Base-by-base conservation (phyloP, 2,888 invertebrate genomes). In the Aleiodes testaceus region DNA sequence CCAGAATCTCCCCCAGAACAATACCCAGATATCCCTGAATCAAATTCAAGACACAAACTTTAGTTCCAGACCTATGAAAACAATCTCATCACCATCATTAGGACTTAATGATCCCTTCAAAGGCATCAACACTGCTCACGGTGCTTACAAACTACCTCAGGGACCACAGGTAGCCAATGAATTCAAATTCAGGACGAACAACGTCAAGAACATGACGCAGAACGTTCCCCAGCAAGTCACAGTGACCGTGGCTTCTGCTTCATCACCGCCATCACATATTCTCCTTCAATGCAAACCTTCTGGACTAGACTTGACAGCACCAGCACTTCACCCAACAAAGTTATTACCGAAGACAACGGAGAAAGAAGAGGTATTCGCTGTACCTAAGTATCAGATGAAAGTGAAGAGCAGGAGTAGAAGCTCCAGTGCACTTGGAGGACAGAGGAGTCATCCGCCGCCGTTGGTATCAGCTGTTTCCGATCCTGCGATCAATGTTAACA, bases 381-480 rank as follows among this genome's bases (percentile, higher is more conserved):
- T 89, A 59, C 89, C 89, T 70, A 88, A 89, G 84, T 85, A 84
- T 72, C 85, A 87, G 78, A 86, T 87, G 78, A 89, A 88, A 80
- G 84, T 84, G 49, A 84, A 89, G 75, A 89, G 88, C 69, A 85
- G 91, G 73, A 91, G 91, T 45, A 86, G 91, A 66, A 91, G 91
- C 78, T 90, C 90, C 76, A 90, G 90, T 4, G 87, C 88, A 52
- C 79, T 87, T 69, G 82, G 88, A 47, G 88, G 89, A 70, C 87
- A 89, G 50, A 84, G 88, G 66, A 87, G 89, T 77, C 85, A 89
- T 77, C 90, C 90, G 18, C 90, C 91, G 71, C 93, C 93, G 74
- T 89, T 95, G 78, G 91, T 92, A 79, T 91, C 93, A 79, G 93
- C 94, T 55, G 91, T 92, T 70, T 94, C 94, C 85, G 95, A 95